These are phyloP conservation scores for Beroe forskalii DNA, from an alignment of 37 sponge, comb jelly and placozoan genomes.

Conservation along the genomic window DNA sequence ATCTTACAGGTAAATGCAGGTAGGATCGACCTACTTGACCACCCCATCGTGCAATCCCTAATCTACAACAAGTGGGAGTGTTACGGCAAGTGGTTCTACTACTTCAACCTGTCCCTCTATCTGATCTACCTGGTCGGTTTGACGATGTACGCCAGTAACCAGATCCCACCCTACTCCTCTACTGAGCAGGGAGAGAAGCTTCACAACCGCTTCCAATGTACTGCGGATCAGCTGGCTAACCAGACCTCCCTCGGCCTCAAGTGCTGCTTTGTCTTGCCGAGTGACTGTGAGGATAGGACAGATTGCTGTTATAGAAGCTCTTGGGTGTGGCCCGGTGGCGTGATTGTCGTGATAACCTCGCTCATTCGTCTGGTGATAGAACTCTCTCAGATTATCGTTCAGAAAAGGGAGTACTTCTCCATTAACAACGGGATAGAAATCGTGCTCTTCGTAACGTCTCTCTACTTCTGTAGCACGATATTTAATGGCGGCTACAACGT, in stretches of 20 bases:
- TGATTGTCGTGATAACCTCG: neutral
- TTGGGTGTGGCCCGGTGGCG: neutral
- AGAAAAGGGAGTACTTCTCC: neutral
- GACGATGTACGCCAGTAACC: neutral
- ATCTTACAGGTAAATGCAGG: neutral
- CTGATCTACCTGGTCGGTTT: constrained; percentile 9
- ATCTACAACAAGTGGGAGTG: constrained; percentile 20
- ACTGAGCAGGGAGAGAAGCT: neutral
- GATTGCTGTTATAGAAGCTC: neutral
- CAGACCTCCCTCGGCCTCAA: no score
- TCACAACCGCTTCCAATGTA: neutral
- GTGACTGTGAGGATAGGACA: neutral
- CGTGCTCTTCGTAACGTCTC: neutral
- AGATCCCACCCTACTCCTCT: neutral
- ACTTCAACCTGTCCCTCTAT: constrained; percentile 24
- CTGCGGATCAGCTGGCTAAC: neutral
- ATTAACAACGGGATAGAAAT: neutral
- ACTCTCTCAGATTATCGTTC: neutral
- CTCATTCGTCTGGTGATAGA: neutral
- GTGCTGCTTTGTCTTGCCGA: no score
- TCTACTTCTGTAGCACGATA: constrained; percentile 9
- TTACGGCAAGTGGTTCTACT: constrained; percentile 34
- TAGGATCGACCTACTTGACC: constrained; percentile 21
- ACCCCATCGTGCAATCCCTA: constrained; percentile 21
- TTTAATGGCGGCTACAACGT: neutral